Evolutionary conservation across 2,888 invertebrate genomes (phyloP), one percentile per base, ranked within the genome.

Genomic region (Microctonus brassicae): DNA sequence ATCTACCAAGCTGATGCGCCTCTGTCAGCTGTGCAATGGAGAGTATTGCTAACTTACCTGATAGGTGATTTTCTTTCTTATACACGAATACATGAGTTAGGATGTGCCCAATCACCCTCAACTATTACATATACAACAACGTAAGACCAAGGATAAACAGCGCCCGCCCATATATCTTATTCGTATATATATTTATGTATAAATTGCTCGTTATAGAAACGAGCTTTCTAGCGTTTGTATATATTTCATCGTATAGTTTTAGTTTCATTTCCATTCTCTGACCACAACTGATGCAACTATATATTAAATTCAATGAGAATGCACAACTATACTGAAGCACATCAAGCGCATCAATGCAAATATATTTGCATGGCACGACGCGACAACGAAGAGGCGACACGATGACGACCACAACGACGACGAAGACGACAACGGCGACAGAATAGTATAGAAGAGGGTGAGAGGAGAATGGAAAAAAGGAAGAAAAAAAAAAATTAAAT

Each of bases 291-390:
- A n/a, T n/a, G n/a, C n/a, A n/a, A n/a, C n/a, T 47, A 4, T 17
- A 47, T n/a, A 17, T 47, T 17, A 47, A 47, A 47, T 47, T 47
- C 5, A 17, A 47, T 47, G 47, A 47, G 47, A 34, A 66, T 34
- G 57, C 55, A 36, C 34, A 61, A 67, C 13, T 70, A 33, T 70
- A 64, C 53, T 47, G 26, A 70, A 60, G 58, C 66, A 58, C 68
- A 67, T 47, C 47, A 47, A 47, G 17, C n/a, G n/a, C 47, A 69
- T 73, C 71, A 73, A 73, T 70, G 75, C 73, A 76, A 75, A 75
- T 75, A 73, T 69, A 73, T 76, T 74, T 76, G 34, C 76, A 74
- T 74, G 72, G 73, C 74, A 70, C 72, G 76, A 66, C 74, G 69
- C 70, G 76, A 74, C 74, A 69, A 60, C 13, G 72, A 73, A 60